Evolutionary conservation across 2,113 vertebrate species (phyloP), one percentile per base, ranked within the genome.

Genomic region (Helogale parvula): DNA sequence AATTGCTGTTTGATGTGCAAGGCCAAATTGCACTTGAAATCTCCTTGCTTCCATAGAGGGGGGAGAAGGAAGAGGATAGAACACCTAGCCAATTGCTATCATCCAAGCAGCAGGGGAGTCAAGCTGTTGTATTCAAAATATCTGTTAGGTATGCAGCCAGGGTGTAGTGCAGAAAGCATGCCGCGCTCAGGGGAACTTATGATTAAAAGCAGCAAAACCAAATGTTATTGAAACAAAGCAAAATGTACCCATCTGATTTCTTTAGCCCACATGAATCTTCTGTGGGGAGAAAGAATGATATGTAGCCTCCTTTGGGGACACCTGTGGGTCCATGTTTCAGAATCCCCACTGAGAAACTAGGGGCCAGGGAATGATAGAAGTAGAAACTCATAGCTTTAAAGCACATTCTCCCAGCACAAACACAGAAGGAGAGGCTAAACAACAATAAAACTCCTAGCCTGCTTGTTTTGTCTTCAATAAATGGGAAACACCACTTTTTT

Each of bases 171-270:
- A 68, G 90, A 96, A 89, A 96, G 87, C 71, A 7, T 66, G 89
- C 57, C 77, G 47, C 0, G 0, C 45, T 96, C 35, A 9, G 52
- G 97, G 97, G 96, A 98, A 90, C 8, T 16, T 7, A 25, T 94
- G 98, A 99, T 98, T 98, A 98, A 97, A 96, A 0, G 1, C 96
- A 97, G 96, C 57, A 69, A 96, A 98, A 97, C 90, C 98, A 89
- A 98, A 96, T 38, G 91, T 72, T 97, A 91, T 98, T 98, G 98
- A 98, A 99, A 98, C 98, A 98, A 97, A 97, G 95, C 81, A 60
- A 86, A 98, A 96, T 63, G 66, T 31, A 68, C 74, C 83, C 57
- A 27, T 88, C 54, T 33, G 10, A 83, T 57, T 88, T 77, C 85
- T 94, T 88, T 52, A 80, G 57, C 54, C 69, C 19, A 14, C 5